Evolutionary conservation across 2,797 vertebrate genomes (phyloP).

Genomic region (Fistularia commersonii): DNA sequence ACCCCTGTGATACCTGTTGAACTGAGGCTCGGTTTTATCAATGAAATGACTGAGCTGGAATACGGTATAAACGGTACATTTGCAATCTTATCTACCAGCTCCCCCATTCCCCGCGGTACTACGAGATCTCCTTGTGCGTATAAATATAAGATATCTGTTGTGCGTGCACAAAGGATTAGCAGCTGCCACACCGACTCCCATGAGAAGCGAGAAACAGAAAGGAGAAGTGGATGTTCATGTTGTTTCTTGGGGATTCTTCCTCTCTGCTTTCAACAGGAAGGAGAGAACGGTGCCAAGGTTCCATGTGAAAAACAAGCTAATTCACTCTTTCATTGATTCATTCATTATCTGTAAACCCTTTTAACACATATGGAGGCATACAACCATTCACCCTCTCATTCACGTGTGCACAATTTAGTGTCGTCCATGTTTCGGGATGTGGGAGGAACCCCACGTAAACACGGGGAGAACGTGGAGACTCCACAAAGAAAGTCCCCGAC

Average conservation of each 20-base stretch:
- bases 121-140: not conserved
- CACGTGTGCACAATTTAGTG: no score
- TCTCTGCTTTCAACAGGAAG: constrained; percentile 30
- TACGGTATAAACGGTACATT: no score
- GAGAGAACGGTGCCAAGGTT: constrained; percentile 51
- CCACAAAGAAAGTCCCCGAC: no score
- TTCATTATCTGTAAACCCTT: no score
- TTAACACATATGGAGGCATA: no score
- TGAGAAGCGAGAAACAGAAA: constrained; percentile 60
- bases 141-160: constrained; percentile 43
- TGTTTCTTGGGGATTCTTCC: constrained; percentile 36
- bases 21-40: no score
- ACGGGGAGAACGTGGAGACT: no score
- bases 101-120: not conserved
- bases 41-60: no score
- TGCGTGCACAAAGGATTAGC: constrained; percentile 63
- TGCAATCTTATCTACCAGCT: not conserved
- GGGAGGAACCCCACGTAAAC: no score
- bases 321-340: constrained; percentile 43
- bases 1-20: no score
- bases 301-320: constrained; percentile 65
- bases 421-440: no score
- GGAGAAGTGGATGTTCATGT: constrained; percentile 47
- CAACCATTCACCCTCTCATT: no score
- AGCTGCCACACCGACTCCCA: constrained; percentile 49